phyloP scores from a whole-genome alignment of 2,113 vertebrate species.

The Onychostruthus taczanowskii region DNA sequence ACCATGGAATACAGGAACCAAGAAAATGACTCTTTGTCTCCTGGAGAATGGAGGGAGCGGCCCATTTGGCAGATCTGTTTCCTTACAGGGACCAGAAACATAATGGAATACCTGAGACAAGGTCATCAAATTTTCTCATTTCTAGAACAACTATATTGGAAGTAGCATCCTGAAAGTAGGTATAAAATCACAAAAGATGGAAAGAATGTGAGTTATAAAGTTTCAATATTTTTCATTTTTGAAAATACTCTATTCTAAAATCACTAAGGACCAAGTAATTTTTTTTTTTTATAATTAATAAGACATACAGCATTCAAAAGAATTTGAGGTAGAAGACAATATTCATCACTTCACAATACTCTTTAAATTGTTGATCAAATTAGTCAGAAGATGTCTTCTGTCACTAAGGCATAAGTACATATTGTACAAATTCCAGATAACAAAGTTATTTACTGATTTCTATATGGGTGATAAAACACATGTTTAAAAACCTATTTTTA shows the following conservation, averaged over 20 bases:
- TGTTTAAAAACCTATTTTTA: background rate
- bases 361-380: background rate
- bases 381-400: background rate
- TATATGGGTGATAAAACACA: background rate
- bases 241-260: background rate
- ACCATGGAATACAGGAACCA: background rate
- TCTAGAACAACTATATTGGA: background rate
- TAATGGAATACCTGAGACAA: background rate
- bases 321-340: background rate
- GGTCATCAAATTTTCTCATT: background rate
- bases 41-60: background rate
- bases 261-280: background rate
- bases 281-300: background rate
- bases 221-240: background rate
- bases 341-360: background rate
- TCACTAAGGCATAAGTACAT: background rate
- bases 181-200: background rate
- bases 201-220: background rate
- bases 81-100: background rate
- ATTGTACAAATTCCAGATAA: background rate
- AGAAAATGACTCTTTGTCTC: background rate
- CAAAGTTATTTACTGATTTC: background rate
- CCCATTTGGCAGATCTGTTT: background rate
- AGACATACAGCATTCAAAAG: background rate
- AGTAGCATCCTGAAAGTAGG: background rate